Evolutionary conservation across 1,140 invertebrate species (phyloP), one percentile per base, ranked within the genome.

Genomic region (Steinernema khuongi): DNA sequence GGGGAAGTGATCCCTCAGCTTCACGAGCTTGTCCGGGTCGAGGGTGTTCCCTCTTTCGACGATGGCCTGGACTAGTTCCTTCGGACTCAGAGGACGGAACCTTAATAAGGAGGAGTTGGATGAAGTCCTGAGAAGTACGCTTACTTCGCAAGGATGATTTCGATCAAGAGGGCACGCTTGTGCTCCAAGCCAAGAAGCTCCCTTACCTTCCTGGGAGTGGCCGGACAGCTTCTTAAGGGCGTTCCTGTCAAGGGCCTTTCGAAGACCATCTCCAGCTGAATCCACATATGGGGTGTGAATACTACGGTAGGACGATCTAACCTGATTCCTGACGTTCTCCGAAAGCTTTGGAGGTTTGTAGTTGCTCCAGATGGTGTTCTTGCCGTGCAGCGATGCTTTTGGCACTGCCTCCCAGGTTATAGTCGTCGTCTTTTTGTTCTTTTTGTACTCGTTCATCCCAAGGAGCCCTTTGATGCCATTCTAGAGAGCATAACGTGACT

Each of bases 151-250:
- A 60, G 22, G 22, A 60, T 60, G 50, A 60, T 60, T 22, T 60
- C 50, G 26, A 60, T 60, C 4, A 60, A 22, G 7, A 60, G 19
- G 2, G 50, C 50, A 4, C 50, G 50, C 19, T 60, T 60, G 50
- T 60, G 50, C 50, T 60, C 50, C 50, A 60, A 60, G 4, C 50
- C 50, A 26, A 60, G 50, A 60, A 60, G 50, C 19, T 60, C 50
- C 50, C 19, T 60, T 14, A 60, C 22, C 7, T 22, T 7, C 50
- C 11, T 2, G 2, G 50, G 50, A 14, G 50, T 60, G 4, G 50
- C 50, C 2, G 11, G 50, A 26, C 22, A 17, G 19, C 50, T 60
- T 26, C 50, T 60, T 22, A n/a, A n/a, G 14, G 50, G 50, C 7
- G 50, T 60, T 2, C 50, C 50, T 14, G 50, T 60, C 50, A 60